Conservation (phyloP, 2,797 vertebrate genomes). For the Sebastes umbrosus region DNA sequence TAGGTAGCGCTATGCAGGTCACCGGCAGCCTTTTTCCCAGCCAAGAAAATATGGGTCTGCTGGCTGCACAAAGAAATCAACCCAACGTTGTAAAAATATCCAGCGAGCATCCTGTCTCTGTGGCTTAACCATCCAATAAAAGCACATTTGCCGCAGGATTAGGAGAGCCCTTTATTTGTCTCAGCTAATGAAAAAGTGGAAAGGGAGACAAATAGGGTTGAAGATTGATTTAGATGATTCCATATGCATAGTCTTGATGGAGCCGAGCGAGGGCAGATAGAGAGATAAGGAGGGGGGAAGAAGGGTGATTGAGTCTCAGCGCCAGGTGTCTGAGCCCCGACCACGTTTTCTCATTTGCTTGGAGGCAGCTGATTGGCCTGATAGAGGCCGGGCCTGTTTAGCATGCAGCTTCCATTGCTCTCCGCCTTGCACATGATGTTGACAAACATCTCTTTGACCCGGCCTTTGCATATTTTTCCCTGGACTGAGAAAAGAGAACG, state of each 20-base stretch:
- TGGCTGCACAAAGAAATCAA: conserved; percentile 48
- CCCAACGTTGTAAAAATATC: conserved; percentile 21
- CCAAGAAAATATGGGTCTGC: conserved; percentile 23
- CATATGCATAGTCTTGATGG: conserved; percentile 70
- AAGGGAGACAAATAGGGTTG: conserved; percentile 65
- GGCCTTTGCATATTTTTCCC: conserved; percentile 67
- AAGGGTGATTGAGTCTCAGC: conserved; percentile 56
- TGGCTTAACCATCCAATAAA: conserved; percentile 76
- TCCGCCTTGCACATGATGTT: conserved; percentile 75
- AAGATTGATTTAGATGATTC: conserved; percentile 77
- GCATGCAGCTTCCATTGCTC: conserved; percentile 73
- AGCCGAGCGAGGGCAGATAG: conserved; percentile 54
- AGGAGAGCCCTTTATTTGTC: conserved; percentile 76
- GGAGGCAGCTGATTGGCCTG: conserved; percentile 68
- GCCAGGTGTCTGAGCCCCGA: conserved; percentile 74
- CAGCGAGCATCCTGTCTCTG: conserved; percentile 43
- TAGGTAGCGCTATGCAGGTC: conserved; percentile 53
- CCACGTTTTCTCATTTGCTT: conserved; percentile 67
- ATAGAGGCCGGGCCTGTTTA: conserved; percentile 73
- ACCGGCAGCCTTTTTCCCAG: conserved; percentile 28
- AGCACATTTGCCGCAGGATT: conserved; percentile 74
- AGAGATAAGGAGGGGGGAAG: conserved; percentile 47
- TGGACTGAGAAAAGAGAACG: conserved; percentile 41
- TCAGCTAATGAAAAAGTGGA: conserved; percentile 76
- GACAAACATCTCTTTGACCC: conserved; percentile 85